phyloP scores from a whole-genome alignment of 2,113 vertebrate species.

The Globicephala melas region DNA sequence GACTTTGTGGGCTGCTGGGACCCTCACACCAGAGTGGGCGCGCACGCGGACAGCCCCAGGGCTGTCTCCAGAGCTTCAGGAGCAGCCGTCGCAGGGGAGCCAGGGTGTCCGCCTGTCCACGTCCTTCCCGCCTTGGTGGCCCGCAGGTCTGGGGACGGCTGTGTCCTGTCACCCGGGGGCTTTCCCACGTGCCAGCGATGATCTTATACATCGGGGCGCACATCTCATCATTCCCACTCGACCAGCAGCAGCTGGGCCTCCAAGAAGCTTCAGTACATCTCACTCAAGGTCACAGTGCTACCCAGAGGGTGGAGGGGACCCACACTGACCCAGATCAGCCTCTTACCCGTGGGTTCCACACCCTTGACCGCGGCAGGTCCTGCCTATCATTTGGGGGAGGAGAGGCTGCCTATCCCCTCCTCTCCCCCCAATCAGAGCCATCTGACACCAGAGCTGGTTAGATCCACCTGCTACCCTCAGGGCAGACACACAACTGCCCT shows the following conservation, averaged over 20 bases:
- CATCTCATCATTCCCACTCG: neutral
- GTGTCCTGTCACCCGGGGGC: neutral
- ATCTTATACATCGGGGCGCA: too few relatives aligned
- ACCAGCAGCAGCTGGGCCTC: fast-evolving
- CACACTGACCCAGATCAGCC: too few relatives aligned
- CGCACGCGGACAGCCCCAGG: fast-evolving
- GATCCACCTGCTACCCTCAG: too few relatives aligned
- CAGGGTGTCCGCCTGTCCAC: too few relatives aligned
- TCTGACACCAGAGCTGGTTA: neutral
- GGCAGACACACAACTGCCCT: neutral
- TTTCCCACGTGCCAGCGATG: neutral
- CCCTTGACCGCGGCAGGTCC: neutral
- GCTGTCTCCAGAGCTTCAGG: neutral
- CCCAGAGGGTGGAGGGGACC: fast-evolving
- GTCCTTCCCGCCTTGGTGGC: neutral
- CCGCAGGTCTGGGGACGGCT: neutral
- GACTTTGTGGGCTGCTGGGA: neutral
- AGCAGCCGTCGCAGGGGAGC: fast-evolving
- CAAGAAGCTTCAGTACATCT: neutral
- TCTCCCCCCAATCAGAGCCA: neutral
- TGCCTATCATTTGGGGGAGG: neutral
- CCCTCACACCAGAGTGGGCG: fast-evolving
- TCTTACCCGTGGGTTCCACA: neutral
- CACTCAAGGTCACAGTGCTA: neutral
- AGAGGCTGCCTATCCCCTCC: too few relatives aligned